phyloP scores from a whole-genome alignment of 2,113 vertebrate genomes.

The Cebidichthys violaceus region DNA sequence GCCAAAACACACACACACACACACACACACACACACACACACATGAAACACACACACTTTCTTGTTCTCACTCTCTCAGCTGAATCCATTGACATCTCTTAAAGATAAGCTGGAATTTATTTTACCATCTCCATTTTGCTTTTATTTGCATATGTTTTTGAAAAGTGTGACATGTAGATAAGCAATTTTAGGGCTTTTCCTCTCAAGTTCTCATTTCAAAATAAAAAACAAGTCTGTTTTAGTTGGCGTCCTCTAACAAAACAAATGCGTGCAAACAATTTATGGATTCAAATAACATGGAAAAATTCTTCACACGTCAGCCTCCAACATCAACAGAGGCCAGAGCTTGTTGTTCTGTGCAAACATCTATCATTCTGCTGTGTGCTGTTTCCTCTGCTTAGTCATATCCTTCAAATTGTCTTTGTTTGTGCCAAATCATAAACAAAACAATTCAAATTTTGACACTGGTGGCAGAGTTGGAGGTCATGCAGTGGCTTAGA shows the following conservation, averaged over 20 bases:
- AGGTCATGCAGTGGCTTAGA: constrained; percentile 7
- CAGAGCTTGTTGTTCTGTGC: constrained; percentile 38
- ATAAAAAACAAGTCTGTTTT: neutral
- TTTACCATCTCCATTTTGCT: constrained; percentile 3
- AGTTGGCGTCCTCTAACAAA: neutral
- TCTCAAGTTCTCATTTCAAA: neutral
- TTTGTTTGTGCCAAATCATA: constrained; percentile 26
- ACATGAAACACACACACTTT: neutral
- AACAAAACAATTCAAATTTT: constrained; percentile 5
- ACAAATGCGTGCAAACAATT: constrained; percentile 13
- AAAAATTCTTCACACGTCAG: constrained; percentile 21
- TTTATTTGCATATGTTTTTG: constrained; percentile 25
- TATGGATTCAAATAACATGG: constrained; percentile 9
- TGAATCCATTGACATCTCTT: constrained; percentile 28
- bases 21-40: neutral
- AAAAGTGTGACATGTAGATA: constrained; percentile 20
- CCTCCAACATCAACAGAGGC: constrained; percentile 21
- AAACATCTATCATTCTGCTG: constrained; percentile 36
- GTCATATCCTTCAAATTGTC: constrained; percentile 48
- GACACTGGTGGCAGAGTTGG: constrained; percentile 16
- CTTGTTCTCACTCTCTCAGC: neutral
- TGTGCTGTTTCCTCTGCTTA: constrained; percentile 45
- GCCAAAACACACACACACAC: constrained; percentile 25
- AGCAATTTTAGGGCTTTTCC: neutral
- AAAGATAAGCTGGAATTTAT: constrained; percentile 13